phyloP scores from a whole-genome alignment of 1,140 invertebrate species.

The Tetranychus cinnabarinus region DNA sequence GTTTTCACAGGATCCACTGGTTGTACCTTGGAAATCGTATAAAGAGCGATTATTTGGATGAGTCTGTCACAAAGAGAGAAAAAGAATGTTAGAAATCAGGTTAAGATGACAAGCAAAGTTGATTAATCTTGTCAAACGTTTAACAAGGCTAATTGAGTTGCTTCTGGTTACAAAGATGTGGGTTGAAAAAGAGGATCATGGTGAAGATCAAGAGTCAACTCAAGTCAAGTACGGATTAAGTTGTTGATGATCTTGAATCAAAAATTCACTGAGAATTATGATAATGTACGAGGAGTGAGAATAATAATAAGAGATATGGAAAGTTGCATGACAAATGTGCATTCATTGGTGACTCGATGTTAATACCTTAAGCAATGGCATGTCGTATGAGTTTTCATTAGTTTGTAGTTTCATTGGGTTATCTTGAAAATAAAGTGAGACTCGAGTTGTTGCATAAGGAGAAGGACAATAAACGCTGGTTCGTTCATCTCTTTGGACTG shows the following conservation, averaged over 20 bases:
- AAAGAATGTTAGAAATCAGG: not conserved
- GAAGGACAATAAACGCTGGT: slow-evolving; percentile 5
- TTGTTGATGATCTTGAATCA: not conserved
- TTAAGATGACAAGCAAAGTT: too few relatives aligned
- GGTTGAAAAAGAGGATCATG: not conserved
- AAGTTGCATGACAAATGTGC: not conserved
- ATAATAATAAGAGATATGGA: not conserved
- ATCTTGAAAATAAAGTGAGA: slow-evolving; percentile 1
- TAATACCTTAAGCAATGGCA: not conserved
- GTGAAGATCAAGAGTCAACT: not conserved
- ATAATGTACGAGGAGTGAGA: not conserved
- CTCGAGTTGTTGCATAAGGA: not conserved
- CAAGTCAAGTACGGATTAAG: not conserved
- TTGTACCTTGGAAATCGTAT: not conserved
- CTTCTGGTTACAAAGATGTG: too few relatives aligned
- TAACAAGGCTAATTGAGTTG: too few relatives aligned
- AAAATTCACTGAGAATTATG: not conserved
- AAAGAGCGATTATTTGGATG: not conserved
- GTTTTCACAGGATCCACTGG: not conserved
- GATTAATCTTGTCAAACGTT: too few relatives aligned
- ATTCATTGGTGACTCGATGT: not conserved
- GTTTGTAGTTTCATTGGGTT: not conserved
- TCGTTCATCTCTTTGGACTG: not conserved
- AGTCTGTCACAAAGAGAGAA: not conserved
- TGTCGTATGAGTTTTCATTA: slow-evolving; percentile 1